Evolutionary conservation across 1,140 invertebrate species (phyloP), one percentile per base, ranked within the genome.

Genomic region (Ips typographus): DNA sequence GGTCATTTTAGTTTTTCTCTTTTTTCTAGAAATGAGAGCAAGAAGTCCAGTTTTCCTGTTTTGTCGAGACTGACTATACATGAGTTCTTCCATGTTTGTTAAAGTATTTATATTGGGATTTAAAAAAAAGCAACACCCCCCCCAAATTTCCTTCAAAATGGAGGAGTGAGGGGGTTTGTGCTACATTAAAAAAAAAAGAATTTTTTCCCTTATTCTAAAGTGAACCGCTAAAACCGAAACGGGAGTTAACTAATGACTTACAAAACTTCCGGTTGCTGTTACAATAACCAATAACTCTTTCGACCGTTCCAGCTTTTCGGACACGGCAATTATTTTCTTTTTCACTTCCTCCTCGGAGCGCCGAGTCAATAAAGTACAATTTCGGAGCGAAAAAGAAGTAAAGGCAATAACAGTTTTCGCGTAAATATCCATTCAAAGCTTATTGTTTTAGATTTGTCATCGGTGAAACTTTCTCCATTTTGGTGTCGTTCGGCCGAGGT

Each of bases 381-480:
- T 66, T 39, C 55, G 40, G 57, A 2, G 38, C 22, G 39, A 58
- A 57, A 66, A 66, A 39, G 64, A 58, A 49, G 22, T 57, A 57
- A 58, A 56, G 58, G 53, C 53, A 47, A 43, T 66, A 57, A 44
- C 64, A 66, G 53, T 66, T 66, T 66, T 58, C 65, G 57, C 65
- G 75, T 76, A 75, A 76, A 76, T 76, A 75, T 73, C 73, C 73
- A 75, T 76, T 75, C 71, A 60, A 53, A 66, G 62, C 73, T 76
- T 75, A 76, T 75, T 73, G 74, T 72, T 77, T 77, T 73, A 74
- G 73, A 77, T 76, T 77, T 75, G 73, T 76, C 73, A 73, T 74
- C 72, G 65, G 64, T 8, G 52, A 49, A 72, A 72, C 70, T 56
- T 72, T 73, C 67, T 65, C 67, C 59, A 68, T 75, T 71, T 72